Base-by-base conservation (phyloP, 2,888 invertebrate species). In the Habrosyne pyritoides region DNA sequence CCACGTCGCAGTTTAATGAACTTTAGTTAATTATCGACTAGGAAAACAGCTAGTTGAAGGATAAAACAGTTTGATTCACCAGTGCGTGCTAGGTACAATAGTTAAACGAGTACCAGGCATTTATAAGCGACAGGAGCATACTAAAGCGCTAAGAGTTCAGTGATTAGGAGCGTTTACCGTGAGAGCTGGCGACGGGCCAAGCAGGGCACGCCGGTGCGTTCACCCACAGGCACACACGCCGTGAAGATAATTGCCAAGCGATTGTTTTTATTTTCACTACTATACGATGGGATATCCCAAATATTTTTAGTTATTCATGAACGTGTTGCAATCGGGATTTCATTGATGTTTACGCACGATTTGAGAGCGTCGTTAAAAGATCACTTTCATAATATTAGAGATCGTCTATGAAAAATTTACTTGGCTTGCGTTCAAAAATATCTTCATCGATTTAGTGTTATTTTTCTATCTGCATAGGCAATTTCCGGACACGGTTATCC, bases 81-180 rank as follows among this genome's bases (percentile, higher is more conserved):
- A 70, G 70, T 67, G 68, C 63, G 66, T 70, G 71, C 71, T 76
- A 75, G 76, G 80, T 76, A 77, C 69, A 73, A 71, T 73, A 65
- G 69, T 79, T 78, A 75, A 70, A 69, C 74, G 79, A 77, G 83
- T 87, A 90, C 89, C 75, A 89, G 89, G 89, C 85, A 84, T 78
- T 79, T 82, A 91, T 88, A 82, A 85, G 81, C 79, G 76, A 83
- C 81, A 86, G 82, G 81, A 87, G 89, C 80, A 83, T 84, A 84
- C 83, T 84, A 86, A 84, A 83, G 79, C 79, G 81, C 76, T 76
- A 79, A 79, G 83, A 79, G 83, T 80, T 73, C 73, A 79, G 83
- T 86, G 91, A 91, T 90, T 89, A 90, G 90, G 81, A 82, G 82
- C 86, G 86, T 86, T 83, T 81, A 84, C 84, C 88, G 90, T 89